phyloP scores from a whole-genome alignment of 2,888 invertebrate species.

The Drosophila barbarae region DNA sequence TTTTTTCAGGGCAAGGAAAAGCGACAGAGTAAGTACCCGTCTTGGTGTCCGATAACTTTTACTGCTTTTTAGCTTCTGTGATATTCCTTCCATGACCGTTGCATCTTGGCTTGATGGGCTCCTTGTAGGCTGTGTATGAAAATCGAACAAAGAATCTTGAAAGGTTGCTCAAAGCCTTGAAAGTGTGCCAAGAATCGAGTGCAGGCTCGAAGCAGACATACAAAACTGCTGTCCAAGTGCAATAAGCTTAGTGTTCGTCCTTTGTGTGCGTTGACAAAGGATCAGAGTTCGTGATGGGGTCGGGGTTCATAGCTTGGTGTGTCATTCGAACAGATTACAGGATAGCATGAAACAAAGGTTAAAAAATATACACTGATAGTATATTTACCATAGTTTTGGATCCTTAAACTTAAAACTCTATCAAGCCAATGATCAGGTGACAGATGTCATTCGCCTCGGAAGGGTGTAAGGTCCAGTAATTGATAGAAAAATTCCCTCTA shows the following conservation, averaged over 20 bases:
- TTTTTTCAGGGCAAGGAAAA: slow-evolving; percentile 73
- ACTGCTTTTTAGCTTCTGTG: slow-evolving; percentile 14
- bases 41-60: slow-evolving; percentile 1
- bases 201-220: background rate
- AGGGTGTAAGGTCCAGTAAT: slow-evolving; percentile 18
- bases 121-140: slow-evolving; percentile 68
- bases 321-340: background rate
- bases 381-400: background rate
- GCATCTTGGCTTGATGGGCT: slow-evolving; percentile 69
- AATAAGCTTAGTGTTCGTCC: slow-evolving; percentile 76
- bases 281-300: background rate
- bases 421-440: too few relatives aligned
- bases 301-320: background rate
- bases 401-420: too few relatives aligned
- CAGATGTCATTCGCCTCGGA: slow-evolving; percentile 16
- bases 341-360: background rate
- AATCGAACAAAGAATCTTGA: background rate
- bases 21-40: slow-evolving; percentile 72
- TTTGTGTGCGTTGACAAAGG: slow-evolving; percentile 69
- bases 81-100: slow-evolving; percentile 64
- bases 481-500: slow-evolving; percentile 16
- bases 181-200: background rate
- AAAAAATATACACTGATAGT: background rate
- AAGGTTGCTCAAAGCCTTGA: background rate
- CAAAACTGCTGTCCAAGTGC: background rate